These are phyloP conservation scores for Vanessa atalanta DNA, from an alignment of 1,140 invertebrate genomes.

Conservation along the genomic window DNA sequence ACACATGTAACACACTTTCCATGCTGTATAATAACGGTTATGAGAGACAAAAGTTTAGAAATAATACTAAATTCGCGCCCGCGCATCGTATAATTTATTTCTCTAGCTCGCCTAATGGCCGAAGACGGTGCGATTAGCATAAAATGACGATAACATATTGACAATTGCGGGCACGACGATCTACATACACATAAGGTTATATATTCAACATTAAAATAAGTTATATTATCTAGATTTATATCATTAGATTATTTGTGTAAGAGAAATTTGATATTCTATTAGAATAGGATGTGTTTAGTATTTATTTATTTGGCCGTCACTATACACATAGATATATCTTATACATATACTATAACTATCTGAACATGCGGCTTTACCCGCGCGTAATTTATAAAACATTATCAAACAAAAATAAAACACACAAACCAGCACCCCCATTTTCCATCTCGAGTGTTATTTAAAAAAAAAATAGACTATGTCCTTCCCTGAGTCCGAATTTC, in stretches of 20 bases:
- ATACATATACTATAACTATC: too few relatives aligned
- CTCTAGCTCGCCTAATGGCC: constrained; percentile 46
- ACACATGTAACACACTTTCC: constrained; percentile 40
- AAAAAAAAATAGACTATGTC: too few relatives aligned
- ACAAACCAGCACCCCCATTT: too few relatives aligned
- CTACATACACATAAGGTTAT: constrained; percentile 51
- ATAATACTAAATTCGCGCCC: constrained; percentile 61
- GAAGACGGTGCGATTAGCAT: constrained; percentile 57
- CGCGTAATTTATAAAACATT: too few relatives aligned
- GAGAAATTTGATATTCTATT: background rate
- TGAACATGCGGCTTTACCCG: too few relatives aligned
- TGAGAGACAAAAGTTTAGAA: constrained; percentile 48
- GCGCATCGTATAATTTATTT: constrained; percentile 63
- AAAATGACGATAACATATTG: constrained; percentile 65
- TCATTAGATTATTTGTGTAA: background rate
- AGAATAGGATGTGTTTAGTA: constrained; percentile 7
- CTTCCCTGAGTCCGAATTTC: too few relatives aligned
- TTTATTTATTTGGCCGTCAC: too few relatives aligned
- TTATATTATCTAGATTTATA: background rate
- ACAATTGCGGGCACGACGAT: constrained; percentile 59
- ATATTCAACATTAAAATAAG: constrained; percentile 22
- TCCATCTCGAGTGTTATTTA: too few relatives aligned
- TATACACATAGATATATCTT: too few relatives aligned
- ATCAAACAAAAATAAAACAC: too few relatives aligned
- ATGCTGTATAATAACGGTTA: constrained; percentile 46